phyloP scores from a whole-genome alignment of 2,797 vertebrate genomes.

The Tiaroga cobitis region DNA sequence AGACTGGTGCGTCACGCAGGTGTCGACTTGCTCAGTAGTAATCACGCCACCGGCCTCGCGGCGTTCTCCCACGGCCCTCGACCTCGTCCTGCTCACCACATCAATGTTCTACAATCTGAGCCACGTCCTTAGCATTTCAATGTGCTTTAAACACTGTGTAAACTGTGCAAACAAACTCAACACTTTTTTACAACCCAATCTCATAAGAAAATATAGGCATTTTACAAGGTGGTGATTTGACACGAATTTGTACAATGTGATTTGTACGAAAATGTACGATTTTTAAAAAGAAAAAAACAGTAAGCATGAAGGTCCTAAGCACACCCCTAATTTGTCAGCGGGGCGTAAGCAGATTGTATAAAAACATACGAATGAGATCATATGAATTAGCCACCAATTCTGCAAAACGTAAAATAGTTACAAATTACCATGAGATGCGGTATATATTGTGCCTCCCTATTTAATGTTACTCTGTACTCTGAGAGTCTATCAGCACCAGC shows the following conservation, averaged over 20 bases:
- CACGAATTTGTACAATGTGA: neutral
- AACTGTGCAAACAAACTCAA: neutral
- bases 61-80: too few relatives aligned
- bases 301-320: neutral
- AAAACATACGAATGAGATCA: neutral
- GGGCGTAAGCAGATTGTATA: neutral
- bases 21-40: too few relatives aligned
- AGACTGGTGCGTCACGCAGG: too few relatives aligned
- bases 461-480: neutral
- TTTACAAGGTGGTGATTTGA: neutral
- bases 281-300: neutral
- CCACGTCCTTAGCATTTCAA: too few relatives aligned
- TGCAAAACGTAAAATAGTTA: neutral
- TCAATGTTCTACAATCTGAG: neutral
- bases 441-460: neutral
- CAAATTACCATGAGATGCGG: neutral
- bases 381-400: neutral
- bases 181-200: neutral
- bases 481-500: neutral
- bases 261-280: neutral
- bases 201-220: neutral
- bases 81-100: too few relatives aligned
- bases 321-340: neutral
- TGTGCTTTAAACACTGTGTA: neutral
- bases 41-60: too few relatives aligned